Evolutionary conservation across 2,113 vertebrate genomes (phyloP), one percentile per base, ranked within the genome.

Genomic region (Oophaga pumilio): DNA sequence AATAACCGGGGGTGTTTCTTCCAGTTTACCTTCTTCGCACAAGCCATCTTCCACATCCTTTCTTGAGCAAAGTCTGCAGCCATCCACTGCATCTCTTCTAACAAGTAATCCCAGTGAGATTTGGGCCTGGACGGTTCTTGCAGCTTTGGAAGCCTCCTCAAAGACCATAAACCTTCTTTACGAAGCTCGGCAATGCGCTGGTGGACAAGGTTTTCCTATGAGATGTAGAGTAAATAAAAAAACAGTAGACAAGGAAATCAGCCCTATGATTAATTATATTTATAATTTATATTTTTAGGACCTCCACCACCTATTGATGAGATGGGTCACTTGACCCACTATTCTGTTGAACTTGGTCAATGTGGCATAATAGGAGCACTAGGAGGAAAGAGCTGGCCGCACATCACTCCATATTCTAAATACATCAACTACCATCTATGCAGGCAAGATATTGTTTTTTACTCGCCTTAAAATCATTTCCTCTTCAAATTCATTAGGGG

Each of bases 41-140:
- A 96, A 17, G 97, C 97, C 93, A 97, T 93, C 91, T 99, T 99
- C 98, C 98, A 99, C 87, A 95, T 95, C 86, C 98, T 95, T 92
- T 99, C 98, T 91, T 99, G 98, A 59, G 97, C 97, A 88, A 99
- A 99, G 90, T 99, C 98, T 4, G 98, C 96, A 53, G 98, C 98
- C 98, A 99, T 98, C 98, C 98, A 99, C 90, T 97, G 98, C 97
- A 99, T 98, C 92, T 99, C 98, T 91, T 99, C 97, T 89, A 99
- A 93, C 82, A 99, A 95, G 89, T 98, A 99, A 92, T 99, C 98
- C 98, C 98, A 99, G 15, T 99, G 98, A 4, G 97, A 97, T 85
- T 97, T 98, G 79, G 98, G 96, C 76, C 98, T 95, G 0, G 95
- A 95, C 17, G 96, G 93, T 89, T 99, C 98, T 89, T 97, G 96